These are phyloP conservation scores for Actenoides hombroni DNA, from an alignment of 2,113 vertebrate genomes.

Conservation along the genomic window DNA sequence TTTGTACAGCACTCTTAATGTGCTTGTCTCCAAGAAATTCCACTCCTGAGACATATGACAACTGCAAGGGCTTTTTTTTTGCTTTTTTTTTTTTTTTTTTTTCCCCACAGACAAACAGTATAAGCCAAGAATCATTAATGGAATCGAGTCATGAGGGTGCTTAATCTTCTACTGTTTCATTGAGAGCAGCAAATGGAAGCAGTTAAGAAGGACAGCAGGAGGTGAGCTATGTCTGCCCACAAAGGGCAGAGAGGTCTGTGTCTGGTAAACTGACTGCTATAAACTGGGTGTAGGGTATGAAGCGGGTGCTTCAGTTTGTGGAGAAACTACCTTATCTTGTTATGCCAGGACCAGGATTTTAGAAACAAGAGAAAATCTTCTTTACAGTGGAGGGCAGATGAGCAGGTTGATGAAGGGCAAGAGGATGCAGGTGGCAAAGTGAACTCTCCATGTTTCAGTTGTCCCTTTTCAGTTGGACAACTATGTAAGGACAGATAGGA, in stretches of 20 bases:
- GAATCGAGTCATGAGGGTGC: neutral
- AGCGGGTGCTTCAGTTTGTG: neutral
- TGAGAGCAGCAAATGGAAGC: neutral
- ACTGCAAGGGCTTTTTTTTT: neutral
- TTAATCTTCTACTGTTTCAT: conserved; percentile 26
- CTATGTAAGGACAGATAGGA: too few relatives aligned
- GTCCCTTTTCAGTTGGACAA: neutral
- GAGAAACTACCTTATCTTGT: neutral
- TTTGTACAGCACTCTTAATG: neutral
- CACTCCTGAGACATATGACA: neutral
- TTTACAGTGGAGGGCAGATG: neutral
- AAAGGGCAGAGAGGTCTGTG: neutral
- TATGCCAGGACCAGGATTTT: neutral
- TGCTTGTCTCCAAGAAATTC: neutral
- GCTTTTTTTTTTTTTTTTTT: too few relatives aligned
- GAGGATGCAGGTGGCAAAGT: neutral
- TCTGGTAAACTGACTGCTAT: neutral
- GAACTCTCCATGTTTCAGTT: neutral
- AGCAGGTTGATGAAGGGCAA: neutral
- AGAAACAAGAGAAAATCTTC: neutral
- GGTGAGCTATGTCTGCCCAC: neutral
- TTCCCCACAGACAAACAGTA: neutral
- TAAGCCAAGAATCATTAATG: neutral
- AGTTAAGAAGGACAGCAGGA: neutral
- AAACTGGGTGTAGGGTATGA: neutral